Percentiles rank a stretch among this genome's conserved stretches.
phyloP scores from a whole-genome alignment of 2,888 invertebrate species.

The Eupithecia abbreviata region DNA sequence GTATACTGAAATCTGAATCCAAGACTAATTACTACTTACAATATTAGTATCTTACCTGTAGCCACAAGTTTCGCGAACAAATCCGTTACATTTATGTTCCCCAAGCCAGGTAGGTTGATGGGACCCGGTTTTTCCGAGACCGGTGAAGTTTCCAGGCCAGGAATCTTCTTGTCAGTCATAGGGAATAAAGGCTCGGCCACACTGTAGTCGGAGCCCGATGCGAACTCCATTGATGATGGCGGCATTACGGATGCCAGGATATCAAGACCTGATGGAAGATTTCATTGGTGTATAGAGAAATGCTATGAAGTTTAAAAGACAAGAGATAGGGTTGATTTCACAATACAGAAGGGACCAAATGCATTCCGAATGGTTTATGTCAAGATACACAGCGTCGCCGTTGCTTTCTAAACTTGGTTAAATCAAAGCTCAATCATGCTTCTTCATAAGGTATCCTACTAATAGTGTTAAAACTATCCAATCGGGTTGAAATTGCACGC shows the following conservation, averaged over 20 bases:
- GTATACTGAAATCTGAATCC: background rate
- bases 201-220: constrained; percentile 83
- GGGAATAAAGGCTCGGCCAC: constrained; percentile 73
- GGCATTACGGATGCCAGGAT: constrained; percentile 87
- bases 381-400: background rate
- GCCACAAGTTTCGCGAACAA: constrained; percentile 93
- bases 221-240: constrained; percentile 83
- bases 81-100: constrained; percentile 89
- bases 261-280: constrained; percentile 79
- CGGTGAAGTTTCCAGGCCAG: constrained; percentile 66
- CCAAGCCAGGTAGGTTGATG: constrained; percentile 57
- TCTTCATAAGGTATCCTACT: too few relatives aligned
- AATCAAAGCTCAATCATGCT: too few relatives aligned
- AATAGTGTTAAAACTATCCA: background rate
- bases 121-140: constrained; percentile 62
- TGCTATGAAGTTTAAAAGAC: background rate
- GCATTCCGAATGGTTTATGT: background rate
- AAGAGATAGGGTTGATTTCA: background rate
- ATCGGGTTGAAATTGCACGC: background rate
- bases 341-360: background rate
- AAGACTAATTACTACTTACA: too few relatives aligned
- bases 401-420: too few relatives aligned
- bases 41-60: constrained; percentile 77
- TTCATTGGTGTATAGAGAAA: background rate
- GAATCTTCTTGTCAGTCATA: constrained; percentile 65